Base-by-base conservation (phyloP, 2,113 vertebrate species). In the Fulica atra region DNA sequence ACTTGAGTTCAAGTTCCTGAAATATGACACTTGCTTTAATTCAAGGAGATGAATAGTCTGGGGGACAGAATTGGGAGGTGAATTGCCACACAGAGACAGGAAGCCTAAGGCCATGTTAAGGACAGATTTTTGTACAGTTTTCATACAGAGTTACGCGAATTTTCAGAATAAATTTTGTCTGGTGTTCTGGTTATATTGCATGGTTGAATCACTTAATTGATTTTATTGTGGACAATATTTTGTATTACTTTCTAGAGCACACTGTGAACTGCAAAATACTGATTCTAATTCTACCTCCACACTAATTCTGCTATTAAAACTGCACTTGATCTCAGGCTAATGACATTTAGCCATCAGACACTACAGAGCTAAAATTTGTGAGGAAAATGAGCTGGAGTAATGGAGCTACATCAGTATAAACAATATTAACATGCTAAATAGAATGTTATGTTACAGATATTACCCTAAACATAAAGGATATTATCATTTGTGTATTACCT, bases 401-500 rank as follows among this genome's bases (percentile, higher is more conserved):
- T 38, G n/a, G 36, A 59, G 8, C 44, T 85, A 50, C 12, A 9
- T 42, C 31, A 63, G 7, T 35, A 60, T 28, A 61, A 89, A 64
- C 4, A 36, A 16, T 24, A 81, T 35, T 16, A 74, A 60, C 13
- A n/a, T 33, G n/a, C 13, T 50, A 59, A 86, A 86, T 77, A 14
- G 77, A 84, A 48, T 10, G 21, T 70, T 21, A 14, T 23, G 44
- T 57, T 91, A 66, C 8, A 36, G 59, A 33, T 31, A 33, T 66
- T 68, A 81, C 24, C 48, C 13, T 26, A 18, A 81, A 28, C 76
- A 63, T 13, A 81, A 64, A 44, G 28, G 1, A 64, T 13, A 61
- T 8, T n/a, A 69, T 18, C 20, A 64, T 82, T 88, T 82, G 33
- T 42, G 9, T 18, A 38, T 96, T 99, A 99, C 99, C 99, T 99